phyloP scores from a whole-genome alignment of 2,888 invertebrate genomes.

The Zygaena filipendulae region DNA sequence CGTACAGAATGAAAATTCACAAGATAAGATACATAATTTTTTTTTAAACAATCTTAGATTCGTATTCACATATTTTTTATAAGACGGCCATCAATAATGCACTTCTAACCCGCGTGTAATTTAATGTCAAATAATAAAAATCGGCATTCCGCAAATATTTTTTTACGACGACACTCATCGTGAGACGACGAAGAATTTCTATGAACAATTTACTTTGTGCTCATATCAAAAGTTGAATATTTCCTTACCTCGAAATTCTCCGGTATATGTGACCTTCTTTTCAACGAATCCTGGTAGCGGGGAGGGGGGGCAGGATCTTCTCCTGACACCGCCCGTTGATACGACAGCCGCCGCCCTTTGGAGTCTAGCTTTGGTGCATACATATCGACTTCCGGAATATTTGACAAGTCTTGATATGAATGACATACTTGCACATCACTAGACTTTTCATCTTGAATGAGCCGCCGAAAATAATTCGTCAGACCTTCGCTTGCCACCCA shows the following conservation, averaged over 20 bases:
- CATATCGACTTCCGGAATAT: constrained; percentile 33
- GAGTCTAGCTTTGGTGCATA: constrained; percentile 26
- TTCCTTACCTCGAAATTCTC: constrained; percentile 37
- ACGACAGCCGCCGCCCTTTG: constrained; percentile 49
- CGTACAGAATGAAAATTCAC: too few species aligned
- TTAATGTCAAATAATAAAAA: too few species aligned
- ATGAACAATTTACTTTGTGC: too few species aligned
- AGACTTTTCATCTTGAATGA: constrained; percentile 43
- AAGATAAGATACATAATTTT: too few species aligned
- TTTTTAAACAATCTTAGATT: too few species aligned
- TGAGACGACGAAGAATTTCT: too few species aligned
- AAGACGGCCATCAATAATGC: too few species aligned
- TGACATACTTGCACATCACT: constrained; percentile 31
- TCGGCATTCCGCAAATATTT: too few species aligned
- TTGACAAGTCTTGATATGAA: constrained; percentile 41
- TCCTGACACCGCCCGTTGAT: constrained; percentile 54
- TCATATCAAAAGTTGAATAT: too few species aligned
- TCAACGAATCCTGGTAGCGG: constrained; percentile 28
- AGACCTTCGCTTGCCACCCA: constrained; percentile 55
- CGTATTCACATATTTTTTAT: too few species aligned
- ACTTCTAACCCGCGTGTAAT: too few species aligned
- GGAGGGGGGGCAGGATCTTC: constrained; percentile 37
- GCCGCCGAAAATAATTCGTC: constrained; percentile 44
- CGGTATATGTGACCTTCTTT: constrained; percentile 28
- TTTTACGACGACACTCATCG: too few species aligned